Evolutionary conservation across 2,888 invertebrate species (phyloP).

Genomic region (Melipona bicolor): DNA sequence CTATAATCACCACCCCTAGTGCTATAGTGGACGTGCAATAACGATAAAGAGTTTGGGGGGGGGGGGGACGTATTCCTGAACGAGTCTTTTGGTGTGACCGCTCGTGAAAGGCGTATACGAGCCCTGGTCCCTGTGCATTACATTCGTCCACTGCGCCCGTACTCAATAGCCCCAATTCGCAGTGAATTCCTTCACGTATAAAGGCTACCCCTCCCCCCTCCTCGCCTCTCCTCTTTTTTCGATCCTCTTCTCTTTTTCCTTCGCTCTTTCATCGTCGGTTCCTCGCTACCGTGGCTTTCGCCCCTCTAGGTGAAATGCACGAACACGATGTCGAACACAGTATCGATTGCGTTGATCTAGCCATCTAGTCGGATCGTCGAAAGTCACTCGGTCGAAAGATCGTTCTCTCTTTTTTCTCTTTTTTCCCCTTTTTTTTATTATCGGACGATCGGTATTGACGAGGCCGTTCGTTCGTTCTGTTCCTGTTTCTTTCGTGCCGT

Average conservation of each 20-base stretch:
- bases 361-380: neutral
- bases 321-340: neutral
- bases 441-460: constrained; percentile 32
- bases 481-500: constrained; percentile 4
- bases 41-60: constrained; percentile 64
- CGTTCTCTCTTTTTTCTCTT: constrained; percentile 21
- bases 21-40: constrained; percentile 58
- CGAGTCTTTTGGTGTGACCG: constrained; percentile 48
- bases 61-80: constrained; percentile 46
- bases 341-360: constrained; percentile 24
- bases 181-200: constrained; percentile 54
- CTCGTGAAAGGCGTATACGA: constrained; percentile 42
- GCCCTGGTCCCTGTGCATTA: constrained; percentile 56
- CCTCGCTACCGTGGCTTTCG: neutral
- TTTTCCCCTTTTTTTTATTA: constrained; percentile 11
- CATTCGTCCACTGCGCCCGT: constrained; percentile 52
- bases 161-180: constrained; percentile 64
- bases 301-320: neutral
- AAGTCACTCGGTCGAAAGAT: constrained; percentile 24
- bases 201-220: neutral
- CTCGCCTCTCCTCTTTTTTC: neutral
- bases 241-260: too few relatives aligned
- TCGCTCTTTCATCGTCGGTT: neutral
- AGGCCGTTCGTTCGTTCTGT: constrained; percentile 25
- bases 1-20: neutral